These are phyloP conservation scores for Tympanoctomys barrerae DNA, from an alignment of 2,797 vertebrate genomes.

Conservation along the genomic window DNA sequence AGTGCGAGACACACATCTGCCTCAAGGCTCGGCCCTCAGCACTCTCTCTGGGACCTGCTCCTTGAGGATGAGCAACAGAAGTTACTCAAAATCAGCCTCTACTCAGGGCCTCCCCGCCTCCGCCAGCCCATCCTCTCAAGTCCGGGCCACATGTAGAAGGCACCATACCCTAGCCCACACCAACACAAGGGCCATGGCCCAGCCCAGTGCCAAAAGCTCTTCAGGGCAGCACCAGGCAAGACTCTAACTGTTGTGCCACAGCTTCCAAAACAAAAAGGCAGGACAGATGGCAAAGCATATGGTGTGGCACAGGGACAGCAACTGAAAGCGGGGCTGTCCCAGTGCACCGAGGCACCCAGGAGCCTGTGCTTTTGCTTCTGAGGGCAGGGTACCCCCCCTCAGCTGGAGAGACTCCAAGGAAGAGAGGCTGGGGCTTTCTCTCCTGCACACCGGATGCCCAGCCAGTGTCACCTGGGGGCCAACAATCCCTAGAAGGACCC, in stretches of 20 bases:
- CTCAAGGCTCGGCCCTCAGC: not conserved
- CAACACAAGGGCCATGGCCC: not conserved
- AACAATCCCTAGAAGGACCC: not conserved
- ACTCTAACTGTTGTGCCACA: conserved; percentile 6
- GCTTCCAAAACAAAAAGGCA: conserved; percentile 49
- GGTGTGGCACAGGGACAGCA: not conserved
- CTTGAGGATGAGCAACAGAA: not conserved
- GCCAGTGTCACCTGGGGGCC: not conserved
- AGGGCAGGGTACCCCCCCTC: not conserved
- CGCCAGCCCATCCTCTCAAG: not conserved
- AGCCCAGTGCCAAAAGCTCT: not conserved
- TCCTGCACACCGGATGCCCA: not conserved
- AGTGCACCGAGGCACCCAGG: not conserved
- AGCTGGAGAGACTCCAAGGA: not conserved
- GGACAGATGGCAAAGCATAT: conserved; percentile 24
- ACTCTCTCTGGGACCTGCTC: not conserved
- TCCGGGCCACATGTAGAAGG: not conserved
- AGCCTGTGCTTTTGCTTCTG: accelerated
- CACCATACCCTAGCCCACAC: not conserved
- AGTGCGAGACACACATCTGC: not conserved
- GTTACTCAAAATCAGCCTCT: not conserved
- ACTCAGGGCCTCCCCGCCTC: not conserved
- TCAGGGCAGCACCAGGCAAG: conserved; percentile 5
- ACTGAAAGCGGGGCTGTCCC: not conserved
- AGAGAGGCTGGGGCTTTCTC: not conserved